Evolutionary conservation across 2,113 vertebrate genomes (phyloP), one percentile per base, ranked within the genome.

Genomic region (Balaeniceps rex): DNA sequence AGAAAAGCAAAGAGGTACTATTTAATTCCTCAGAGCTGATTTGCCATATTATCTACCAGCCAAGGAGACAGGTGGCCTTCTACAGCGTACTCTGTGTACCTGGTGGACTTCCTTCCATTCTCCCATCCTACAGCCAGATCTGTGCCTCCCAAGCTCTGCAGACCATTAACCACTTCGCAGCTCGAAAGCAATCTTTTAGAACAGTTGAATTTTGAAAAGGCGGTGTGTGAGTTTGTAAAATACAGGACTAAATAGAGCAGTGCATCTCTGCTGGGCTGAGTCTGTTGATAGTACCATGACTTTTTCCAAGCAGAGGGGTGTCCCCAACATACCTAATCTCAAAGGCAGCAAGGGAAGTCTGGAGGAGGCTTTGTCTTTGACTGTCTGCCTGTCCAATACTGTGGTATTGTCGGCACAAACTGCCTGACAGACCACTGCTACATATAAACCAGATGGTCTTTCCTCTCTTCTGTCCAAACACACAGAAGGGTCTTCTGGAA

Each of bases 1-100:
- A 99, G 96, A 99, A 98, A 86, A 95, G 86, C 97, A 99, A 98
- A 98, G 99, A 99, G 99, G 99, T 99, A 97, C 54, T 18, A 14
- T 17, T 64, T 38, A 49, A 63, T 92, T 71, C 14, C 22, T 64
- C 7, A 47, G 57, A 80, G 63, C 11, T 51, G 12, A 33, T 80
- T 15, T 83, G 22, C 17, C 2, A 0, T 40, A 4, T 90, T 68
- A 63, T 44, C 38, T 71, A 21, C 61, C 49, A 66, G 34, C 52
- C 71, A 23, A 44, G 64, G 89, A 23, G 36, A 46, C 44, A 26
- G 36, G 10, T 74, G 40, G 51, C 47, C 28, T 38, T 52, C 18
- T 7, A 0, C 78, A 29, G 64, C 8, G 7, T 70, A 8, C 19
- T 38, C 49, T 26, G 2, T 8, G 47, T 19, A 13, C 40, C 19